Conservation (phyloP, 1,140 invertebrate species). For the Rhynchophorus ferrugineus region DNA sequence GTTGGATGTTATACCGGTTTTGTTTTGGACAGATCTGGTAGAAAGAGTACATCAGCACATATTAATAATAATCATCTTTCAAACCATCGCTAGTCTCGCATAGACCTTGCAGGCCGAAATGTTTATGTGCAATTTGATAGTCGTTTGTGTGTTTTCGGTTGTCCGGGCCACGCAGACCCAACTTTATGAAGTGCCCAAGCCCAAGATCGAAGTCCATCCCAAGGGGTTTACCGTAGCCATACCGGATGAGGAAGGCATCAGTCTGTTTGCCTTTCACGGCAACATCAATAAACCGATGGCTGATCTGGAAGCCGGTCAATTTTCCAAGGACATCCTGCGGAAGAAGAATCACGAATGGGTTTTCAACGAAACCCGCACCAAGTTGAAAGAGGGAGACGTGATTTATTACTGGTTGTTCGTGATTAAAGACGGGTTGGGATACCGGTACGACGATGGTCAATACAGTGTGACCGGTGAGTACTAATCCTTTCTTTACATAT, state of each 20-base stretch:
- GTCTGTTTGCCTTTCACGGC: slow-evolving; percentile 39
- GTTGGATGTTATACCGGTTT: too few relatives aligned
- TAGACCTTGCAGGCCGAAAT: too few relatives aligned
- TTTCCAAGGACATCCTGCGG: slow-evolving; percentile 44
- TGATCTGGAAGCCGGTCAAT: slow-evolving; percentile 43
- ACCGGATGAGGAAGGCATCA: slow-evolving; percentile 33
- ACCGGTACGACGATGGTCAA: slow-evolving; percentile 30
- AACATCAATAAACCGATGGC: slow-evolving; percentile 35
- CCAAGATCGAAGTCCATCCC: slow-evolving; percentile 27
- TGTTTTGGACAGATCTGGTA: too few relatives aligned
- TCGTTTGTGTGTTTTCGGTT: too few relatives aligned
- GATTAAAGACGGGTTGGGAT: slow-evolving; percentile 41
- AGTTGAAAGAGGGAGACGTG: slow-evolving; percentile 42
- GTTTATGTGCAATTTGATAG: too few relatives aligned
- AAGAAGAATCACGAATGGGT: slow-evolving; percentile 43
- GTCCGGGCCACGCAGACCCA: too few relatives aligned
- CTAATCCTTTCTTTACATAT: not conserved
- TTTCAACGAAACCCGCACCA: slow-evolving; percentile 41
- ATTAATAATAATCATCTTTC: too few relatives aligned
- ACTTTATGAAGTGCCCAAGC: slow-evolving; percentile 24
- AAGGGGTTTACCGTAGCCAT: slow-evolving; percentile 35
- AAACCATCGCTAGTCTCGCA: too few relatives aligned
- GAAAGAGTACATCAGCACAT: too few relatives aligned
- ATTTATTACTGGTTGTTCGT: slow-evolving; percentile 53
- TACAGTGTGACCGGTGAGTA: slow-evolving; percentile 28